Conservation (phyloP, 2,888 invertebrate species). For the Drosophila austrosaltans region DNA sequence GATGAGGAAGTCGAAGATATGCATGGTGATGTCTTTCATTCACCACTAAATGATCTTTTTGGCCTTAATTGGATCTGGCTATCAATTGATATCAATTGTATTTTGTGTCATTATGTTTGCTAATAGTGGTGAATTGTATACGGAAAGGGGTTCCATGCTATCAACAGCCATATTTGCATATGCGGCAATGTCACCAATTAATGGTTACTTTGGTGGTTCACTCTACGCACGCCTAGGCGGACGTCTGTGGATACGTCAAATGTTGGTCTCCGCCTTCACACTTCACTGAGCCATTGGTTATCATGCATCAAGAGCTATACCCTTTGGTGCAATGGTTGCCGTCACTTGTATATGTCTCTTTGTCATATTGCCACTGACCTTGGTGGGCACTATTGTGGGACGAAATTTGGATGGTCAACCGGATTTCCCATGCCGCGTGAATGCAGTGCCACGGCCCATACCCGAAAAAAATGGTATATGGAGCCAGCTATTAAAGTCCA, state of each 20-base stretch:
- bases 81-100: conserved; percentile 96
- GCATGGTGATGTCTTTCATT: conserved; percentile 99
- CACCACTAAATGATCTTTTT: conserved; percentile 97
- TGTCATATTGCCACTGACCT: conserved; percentile 97
- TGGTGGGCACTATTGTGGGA: conserved; percentile 98
- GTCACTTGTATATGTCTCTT: conserved; percentile 99
- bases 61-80: conserved; percentile 96
- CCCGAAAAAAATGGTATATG: conserved; percentile 98
- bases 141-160: conserved; percentile 97
- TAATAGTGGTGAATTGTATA: conserved; percentile 98
- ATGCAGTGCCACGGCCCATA: conserved; percentile 97
- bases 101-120: conserved; percentile 97
- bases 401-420: conserved; percentile 98
- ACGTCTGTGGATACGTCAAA: conserved; percentile 98
- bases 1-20: conserved; percentile 99
- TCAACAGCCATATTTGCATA: conserved; percentile 99
- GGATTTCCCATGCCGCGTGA: conserved; percentile 98
- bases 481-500: conserved; percentile 98
- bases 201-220: conserved; percentile 99
- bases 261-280: conserved; percentile 97
- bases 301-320: conserved; percentile 99
- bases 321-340: conserved; percentile 99
- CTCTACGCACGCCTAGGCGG: conserved; percentile 84
- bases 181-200: conserved; percentile 98
- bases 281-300: conserved; percentile 99